Conservation (phyloP, 2,888 invertebrate genomes). For the Prosapia bicincta region DNA sequence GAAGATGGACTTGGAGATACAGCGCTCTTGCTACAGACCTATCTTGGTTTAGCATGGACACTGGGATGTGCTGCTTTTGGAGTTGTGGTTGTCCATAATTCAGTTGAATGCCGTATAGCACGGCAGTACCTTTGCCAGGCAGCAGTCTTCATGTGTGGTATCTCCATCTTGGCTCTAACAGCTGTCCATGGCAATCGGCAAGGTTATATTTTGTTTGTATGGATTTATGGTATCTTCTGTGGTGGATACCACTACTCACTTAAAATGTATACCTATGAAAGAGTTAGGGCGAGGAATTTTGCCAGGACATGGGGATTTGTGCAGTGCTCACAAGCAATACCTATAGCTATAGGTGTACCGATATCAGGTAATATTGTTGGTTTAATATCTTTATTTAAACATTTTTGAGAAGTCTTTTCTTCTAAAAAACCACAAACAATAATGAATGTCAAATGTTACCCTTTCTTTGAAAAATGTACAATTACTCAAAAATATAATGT, state of each 20-base stretch:
- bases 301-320: slow-evolving; percentile 87
- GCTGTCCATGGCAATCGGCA: slow-evolving; percentile 70
- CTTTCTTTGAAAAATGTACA: no score
- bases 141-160: slow-evolving; percentile 72
- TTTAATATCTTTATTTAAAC: slow-evolving; percentile 5
- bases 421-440: no score
- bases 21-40: slow-evolving; percentile 64
- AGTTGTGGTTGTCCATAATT: slow-evolving; percentile 75
- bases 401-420: neutral
- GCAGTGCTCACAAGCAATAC: slow-evolving; percentile 82
- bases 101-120: slow-evolving; percentile 79
- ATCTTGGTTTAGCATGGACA: slow-evolving; percentile 79
- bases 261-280: slow-evolving; percentile 86
- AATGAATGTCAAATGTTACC: no score
- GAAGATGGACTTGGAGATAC: slow-evolving; percentile 67
- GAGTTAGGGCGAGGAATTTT: slow-evolving; percentile 80
- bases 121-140: slow-evolving; percentile 75
- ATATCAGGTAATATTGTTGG: slow-evolving; percentile 76
- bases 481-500: no score
- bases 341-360: slow-evolving; percentile 79
- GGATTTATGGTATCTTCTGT: slow-evolving; percentile 82
- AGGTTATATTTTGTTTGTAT: slow-evolving; percentile 75
- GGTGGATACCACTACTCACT: slow-evolving; percentile 86
- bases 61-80: slow-evolving; percentile 79
- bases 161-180: slow-evolving; percentile 72